Evolutionary conservation across 1,140 invertebrate genomes (phyloP), one percentile per base, ranked within the genome.

Genomic region (Drosophila oshimai): DNA sequence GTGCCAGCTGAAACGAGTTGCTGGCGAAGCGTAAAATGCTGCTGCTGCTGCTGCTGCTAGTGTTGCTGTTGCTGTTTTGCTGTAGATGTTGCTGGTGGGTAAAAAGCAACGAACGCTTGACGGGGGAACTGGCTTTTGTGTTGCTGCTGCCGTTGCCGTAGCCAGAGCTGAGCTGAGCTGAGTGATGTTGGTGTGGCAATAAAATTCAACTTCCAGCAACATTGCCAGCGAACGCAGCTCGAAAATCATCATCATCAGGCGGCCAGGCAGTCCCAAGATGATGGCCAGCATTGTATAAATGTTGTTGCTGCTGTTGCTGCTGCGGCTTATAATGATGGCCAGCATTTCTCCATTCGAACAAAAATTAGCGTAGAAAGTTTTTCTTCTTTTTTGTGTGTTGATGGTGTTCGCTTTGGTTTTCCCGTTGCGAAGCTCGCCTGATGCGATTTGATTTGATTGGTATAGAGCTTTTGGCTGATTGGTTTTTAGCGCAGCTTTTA

Each of bases 301-400:
- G 46, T 24, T 78, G 64, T 17, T 42, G 49, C 13, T 58, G 24
- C 22, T 75, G 50, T 33, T 68, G 53, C 2, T 64, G 51, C 34
- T 58, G 70, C 57, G 50, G 79, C 62, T 61, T 65, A 78, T 83
- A 84, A 84, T 83, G 79, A 84, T 74, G 62, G 74, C 60, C 73
- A 76, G 36, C 74, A 81, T 81, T 81, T 81, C 77, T 76, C 77
- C 69, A 64, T 62, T 60, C 42, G 39, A 78, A 79, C 60, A 76
- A 65, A 65, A 84, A 86, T 79, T 72, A 79, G 49, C 75, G 80
- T 84, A 84, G 80, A 84, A 86, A 84, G 80, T 84, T 84, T 74
- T 58, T 36, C 65, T 62, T 46, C 69, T 55, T 41, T 49, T 64
- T 75, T 74, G 28, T 80, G 53, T 53, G 61, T 61, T 79, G 69